These are phyloP conservation scores for Cyanoramphus novaezelandiae DNA, from an alignment of 2,113 vertebrate species.

Conservation along the genomic window DNA sequence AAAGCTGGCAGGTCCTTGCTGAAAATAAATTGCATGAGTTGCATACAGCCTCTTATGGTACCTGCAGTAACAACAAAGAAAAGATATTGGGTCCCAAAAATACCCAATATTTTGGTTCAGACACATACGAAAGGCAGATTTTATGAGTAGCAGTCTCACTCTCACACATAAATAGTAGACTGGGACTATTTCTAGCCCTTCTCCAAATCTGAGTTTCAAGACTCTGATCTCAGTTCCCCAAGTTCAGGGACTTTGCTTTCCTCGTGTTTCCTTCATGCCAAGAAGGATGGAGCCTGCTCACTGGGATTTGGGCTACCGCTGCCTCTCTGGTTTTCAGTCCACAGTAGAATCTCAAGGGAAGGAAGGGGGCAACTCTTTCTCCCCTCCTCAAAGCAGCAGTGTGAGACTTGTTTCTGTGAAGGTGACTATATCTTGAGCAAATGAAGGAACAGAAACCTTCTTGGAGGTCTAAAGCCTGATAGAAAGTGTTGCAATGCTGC, in stretches of 20 bases:
- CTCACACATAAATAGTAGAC: background rate
- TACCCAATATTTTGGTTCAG: background rate
- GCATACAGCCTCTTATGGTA: background rate
- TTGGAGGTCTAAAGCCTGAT: background rate
- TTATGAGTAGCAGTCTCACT: background rate
- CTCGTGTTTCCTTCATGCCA: background rate
- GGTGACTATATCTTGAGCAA: background rate
- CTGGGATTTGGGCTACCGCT: background rate
- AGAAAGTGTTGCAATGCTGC: background rate
- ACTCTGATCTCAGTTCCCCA: background rate
- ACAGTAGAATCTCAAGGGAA: background rate
- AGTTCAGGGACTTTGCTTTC: background rate
- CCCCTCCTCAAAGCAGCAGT: background rate
- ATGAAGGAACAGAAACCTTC: background rate
- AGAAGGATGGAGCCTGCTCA: background rate
- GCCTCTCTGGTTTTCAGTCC: background rate
- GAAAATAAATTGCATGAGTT: background rate
- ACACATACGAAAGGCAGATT: background rate
- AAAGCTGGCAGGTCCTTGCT: background rate
- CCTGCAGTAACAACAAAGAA: background rate
- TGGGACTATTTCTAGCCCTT: background rate
- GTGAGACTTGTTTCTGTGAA: background rate
- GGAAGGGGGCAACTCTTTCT: background rate
- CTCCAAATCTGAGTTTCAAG: background rate
- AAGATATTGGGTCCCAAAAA: background rate